These are phyloP conservation scores for Nasalis larvatus DNA, from an alignment of 2,113 vertebrate species.

Conservation along the genomic window DNA sequence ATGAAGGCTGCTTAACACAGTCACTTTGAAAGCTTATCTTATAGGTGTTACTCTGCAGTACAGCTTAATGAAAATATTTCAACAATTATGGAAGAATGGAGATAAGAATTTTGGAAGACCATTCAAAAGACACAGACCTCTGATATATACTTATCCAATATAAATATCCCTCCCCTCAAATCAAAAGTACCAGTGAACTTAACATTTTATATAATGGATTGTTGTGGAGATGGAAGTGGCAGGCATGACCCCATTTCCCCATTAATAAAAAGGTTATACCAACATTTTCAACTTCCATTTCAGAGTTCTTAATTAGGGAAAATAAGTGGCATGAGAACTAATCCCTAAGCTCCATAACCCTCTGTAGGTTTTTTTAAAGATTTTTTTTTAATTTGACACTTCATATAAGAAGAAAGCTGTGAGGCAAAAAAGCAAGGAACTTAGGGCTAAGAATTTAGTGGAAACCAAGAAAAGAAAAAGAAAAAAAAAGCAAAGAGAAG, in stretches of 20 bases:
- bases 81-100: background rate
- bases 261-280: background rate
- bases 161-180: background rate
- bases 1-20: background rate
- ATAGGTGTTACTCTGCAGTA: background rate
- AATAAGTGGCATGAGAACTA: background rate
- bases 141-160: background rate
- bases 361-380: background rate
- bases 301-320: constrained; percentile 20
- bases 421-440: background rate
- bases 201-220: background rate
- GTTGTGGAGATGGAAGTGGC: background rate
- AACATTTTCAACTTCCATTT: constrained; percentile 2
- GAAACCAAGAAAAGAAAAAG: background rate
- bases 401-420: background rate
- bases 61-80: background rate
- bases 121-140: background rate
- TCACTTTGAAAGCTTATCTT: background rate
- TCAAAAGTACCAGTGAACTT: background rate
- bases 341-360: background rate
- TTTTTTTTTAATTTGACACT: background rate
- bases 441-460: background rate
- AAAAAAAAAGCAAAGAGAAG: background rate
- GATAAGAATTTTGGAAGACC: background rate
- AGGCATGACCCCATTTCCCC: background rate